A percentile compares a stretch with the other conserved stretches of the same genome.
Evolutionary conservation across 2,888 invertebrate species (phyloP).

Genomic region (Tetramorium bicarinatum): DNA sequence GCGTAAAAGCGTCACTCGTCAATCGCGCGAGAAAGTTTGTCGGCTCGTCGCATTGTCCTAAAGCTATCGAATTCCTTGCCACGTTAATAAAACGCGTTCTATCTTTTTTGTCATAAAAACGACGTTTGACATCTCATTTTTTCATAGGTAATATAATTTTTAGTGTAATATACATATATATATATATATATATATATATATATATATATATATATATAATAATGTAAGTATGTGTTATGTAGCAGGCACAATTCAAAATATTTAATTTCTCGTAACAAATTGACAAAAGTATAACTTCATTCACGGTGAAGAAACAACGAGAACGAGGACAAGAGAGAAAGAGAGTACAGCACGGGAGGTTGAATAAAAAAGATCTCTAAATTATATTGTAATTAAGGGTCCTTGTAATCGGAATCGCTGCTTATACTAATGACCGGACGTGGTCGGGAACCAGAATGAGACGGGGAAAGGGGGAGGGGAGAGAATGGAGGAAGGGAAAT

Average conservation of each 20-base stretch:
- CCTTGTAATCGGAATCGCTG: conserved; percentile 73
- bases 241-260: background rate
- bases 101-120: background rate
- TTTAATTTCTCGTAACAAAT: conserved; percentile 8
- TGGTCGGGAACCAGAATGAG: conserved; percentile 43
- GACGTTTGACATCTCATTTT: background rate
- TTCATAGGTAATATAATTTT: background rate
- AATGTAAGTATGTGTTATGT: background rate
- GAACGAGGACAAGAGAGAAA: background rate
- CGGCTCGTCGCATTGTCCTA: background rate
- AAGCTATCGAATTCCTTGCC: background rate
- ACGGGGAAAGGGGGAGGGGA: background rate
- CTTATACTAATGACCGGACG: conserved; percentile 70
- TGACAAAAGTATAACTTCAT: conserved; percentile 1
- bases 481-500: conserved; percentile 48
- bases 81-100: background rate
- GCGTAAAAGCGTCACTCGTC: conserved; percentile 25
- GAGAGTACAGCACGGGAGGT: conserved; percentile 28
- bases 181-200: background rate
- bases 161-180: too few relatives aligned
- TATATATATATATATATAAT: background rate
- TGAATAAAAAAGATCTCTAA: conserved; percentile 65
- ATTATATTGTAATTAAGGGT: conserved; percentile 70
- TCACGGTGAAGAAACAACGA: background rate
- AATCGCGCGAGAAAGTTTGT: conserved; percentile 20